These are phyloP conservation scores for Bombus confusus DNA, from an alignment of 1,140 invertebrate species.

Conservation along the genomic window DNA sequence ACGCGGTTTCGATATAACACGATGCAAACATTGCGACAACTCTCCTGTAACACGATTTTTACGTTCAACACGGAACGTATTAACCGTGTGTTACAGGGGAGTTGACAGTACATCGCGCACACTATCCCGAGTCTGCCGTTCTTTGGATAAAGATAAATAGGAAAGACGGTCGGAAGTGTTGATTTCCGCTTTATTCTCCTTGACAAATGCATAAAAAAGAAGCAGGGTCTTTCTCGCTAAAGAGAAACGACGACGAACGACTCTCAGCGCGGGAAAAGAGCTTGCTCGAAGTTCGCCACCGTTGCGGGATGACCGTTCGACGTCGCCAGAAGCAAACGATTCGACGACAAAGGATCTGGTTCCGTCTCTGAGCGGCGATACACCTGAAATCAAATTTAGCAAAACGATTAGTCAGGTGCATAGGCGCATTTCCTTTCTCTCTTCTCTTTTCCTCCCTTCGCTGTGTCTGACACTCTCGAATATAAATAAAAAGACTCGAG, in stretches of 20 bases:
- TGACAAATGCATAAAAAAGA: not conserved
- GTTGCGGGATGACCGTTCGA: not conserved
- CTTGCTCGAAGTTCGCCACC: not conserved
- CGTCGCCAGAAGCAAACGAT: not conserved
- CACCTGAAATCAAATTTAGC: slow-evolving; percentile 60
- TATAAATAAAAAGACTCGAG: slow-evolving; percentile 15
- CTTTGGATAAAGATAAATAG: not conserved
- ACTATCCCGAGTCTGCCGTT: not conserved
- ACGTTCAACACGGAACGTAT: no score
- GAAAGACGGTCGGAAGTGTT: no score
- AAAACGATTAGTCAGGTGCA: slow-evolving; percentile 12
- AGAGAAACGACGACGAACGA: not conserved
- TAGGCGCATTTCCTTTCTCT: rapidly evolving
- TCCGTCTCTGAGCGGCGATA: not conserved
- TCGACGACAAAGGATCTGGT: not conserved
- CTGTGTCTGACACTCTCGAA: not conserved
- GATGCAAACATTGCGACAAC: not conserved
- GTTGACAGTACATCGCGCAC: not conserved
- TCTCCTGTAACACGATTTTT: not conserved
- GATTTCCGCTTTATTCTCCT: not conserved
- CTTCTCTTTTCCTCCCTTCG: no score
- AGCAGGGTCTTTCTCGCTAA: not conserved
- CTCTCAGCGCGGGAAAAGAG: not conserved
- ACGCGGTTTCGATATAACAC: not conserved
- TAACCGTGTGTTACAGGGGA: no score